Evolutionary conservation across 2,888 invertebrate species (phyloP).

Genomic region (Gymnoscelis rufifasciata): DNA sequence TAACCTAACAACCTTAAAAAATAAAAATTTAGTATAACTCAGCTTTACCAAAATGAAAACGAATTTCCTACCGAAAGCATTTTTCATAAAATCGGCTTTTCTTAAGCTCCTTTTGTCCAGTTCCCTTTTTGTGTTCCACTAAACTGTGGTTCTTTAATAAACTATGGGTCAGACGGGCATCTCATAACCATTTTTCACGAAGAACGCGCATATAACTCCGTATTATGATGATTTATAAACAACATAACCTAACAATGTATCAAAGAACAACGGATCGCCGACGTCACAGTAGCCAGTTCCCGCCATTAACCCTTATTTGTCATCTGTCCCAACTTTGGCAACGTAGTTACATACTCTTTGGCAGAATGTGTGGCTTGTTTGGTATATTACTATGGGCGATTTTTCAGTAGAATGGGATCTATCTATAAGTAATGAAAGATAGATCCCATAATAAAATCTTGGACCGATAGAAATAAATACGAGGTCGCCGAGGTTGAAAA

Average conservation of each 20-base stretch:
- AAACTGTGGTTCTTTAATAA: conserved; percentile 1
- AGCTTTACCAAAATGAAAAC: not conserved
- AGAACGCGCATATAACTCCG: conserved; percentile 1
- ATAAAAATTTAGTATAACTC: too few relatives aligned
- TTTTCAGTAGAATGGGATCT: too few relatives aligned
- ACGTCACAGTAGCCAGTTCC: conserved; percentile 21
- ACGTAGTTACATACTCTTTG: too few relatives aligned
- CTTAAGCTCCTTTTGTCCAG: not conserved
- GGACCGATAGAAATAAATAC: too few relatives aligned
- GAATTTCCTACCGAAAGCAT: not conserved
- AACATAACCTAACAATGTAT: conserved; percentile 10
- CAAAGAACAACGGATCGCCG: conserved; percentile 18
- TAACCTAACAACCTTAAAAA: too few relatives aligned
- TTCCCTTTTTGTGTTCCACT: not conserved
- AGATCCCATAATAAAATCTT: too few relatives aligned
- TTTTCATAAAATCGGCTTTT: not conserved
- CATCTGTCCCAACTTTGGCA: conserved; percentile 23
- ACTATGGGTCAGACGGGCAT: not conserved
- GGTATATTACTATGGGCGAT: too few relatives aligned
- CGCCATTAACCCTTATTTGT: conserved; percentile 28
- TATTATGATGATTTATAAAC: conserved; percentile 4
- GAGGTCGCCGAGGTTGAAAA: too few relatives aligned
- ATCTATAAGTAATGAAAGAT: too few relatives aligned
- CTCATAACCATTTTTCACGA: not conserved
- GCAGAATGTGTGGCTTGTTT: not conserved